These are phyloP conservation scores for Clinocottus analis DNA, from an alignment of 2,113 vertebrate genomes.

Conservation along the genomic window DNA sequence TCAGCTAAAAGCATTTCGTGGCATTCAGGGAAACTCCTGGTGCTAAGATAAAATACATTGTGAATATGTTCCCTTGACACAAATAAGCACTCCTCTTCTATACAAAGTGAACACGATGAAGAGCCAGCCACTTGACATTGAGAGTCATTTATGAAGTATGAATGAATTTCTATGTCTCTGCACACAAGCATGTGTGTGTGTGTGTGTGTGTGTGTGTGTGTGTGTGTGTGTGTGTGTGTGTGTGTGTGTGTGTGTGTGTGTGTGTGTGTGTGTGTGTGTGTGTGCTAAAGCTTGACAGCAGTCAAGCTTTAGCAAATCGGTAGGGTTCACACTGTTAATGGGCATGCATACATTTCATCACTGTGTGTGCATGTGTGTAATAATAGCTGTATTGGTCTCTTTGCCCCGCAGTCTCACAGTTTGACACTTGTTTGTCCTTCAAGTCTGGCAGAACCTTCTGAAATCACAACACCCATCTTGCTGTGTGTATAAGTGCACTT, in stretches of 20 bases:
- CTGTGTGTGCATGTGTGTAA: slow-evolving; percentile 39
- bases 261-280: not conserved
- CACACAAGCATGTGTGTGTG: not conserved
- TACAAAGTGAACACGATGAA: slow-evolving; percentile 6
- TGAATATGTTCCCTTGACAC: slow-evolving; percentile 13
- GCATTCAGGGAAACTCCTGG: not conserved
- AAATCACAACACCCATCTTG: slow-evolving; percentile 56
- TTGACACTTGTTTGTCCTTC: slow-evolving; percentile 72
- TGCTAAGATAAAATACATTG: not conserved
- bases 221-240: no score
- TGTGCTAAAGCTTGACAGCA: no score
- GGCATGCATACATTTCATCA: slow-evolving; percentile 50
- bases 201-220: not conserved
- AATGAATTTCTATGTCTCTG: slow-evolving; percentile 11
- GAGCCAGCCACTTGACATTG: slow-evolving; percentile 19
- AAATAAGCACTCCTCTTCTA: slow-evolving; percentile 11
- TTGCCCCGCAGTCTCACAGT: slow-evolving; percentile 63
- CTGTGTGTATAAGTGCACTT: slow-evolving; percentile 58
- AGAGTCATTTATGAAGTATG: slow-evolving; percentile 39
- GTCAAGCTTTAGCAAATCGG: slow-evolving; percentile 8
- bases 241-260: not conserved
- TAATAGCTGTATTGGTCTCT: slow-evolving; percentile 58
- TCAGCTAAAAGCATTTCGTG: not conserved
- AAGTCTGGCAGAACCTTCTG: slow-evolving; percentile 56
- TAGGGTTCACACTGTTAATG: slow-evolving; percentile 41